Base-by-base conservation (phyloP, 1,140 invertebrate genomes). In the Trichogramma pretiosum region DNA sequence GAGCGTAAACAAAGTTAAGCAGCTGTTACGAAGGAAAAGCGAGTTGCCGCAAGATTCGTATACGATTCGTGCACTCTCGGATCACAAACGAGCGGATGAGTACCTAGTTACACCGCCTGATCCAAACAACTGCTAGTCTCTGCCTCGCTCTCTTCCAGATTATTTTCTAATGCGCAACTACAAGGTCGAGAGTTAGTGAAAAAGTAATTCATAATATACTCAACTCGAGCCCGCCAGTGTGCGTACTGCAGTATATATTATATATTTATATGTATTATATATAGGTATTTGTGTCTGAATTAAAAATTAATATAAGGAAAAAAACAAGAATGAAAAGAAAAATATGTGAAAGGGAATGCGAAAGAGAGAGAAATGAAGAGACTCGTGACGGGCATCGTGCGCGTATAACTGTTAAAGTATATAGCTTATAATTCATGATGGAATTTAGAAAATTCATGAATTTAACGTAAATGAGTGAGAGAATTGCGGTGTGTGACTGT, bases 31-130 rank as follows among this genome's bases (percentile, higher is more conserved):
- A 67, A 84, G 90, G 65, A 97, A 96, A 74, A 95, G 91, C 13
- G 92, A 96, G 72, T 75, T 96, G 66, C 92, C 92, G 21, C 86
- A 92, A 62, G 92, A 96, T 74, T 80, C 84, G 52, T 84, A 84
- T 62, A 95, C 89, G 24, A 82, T 93, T 57, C 85, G 85, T 64
- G 90, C 90, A 53, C 77, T 96, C 47, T 88, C 83, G 63, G 89
- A 90, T 65, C 91, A 96, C 74, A 92, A 92, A 72, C 78, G 91
- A 59, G 82, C 88, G 49, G 92, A 95, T 69, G 85, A 91, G 60
- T 92, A 78, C 74, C 81, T 92, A 50, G 75, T 80, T 39, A 85
- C 88, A 37, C 85, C 87, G 51, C 86, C 87, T 35, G 87, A 91
- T 73, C 78, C 84, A 37, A 87, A 86, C 74, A 84, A 85, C 68